These are phyloP conservation scores for Bhutanitis thaidina DNA, from an alignment of 2,888 invertebrate species.

Conservation along the genomic window DNA sequence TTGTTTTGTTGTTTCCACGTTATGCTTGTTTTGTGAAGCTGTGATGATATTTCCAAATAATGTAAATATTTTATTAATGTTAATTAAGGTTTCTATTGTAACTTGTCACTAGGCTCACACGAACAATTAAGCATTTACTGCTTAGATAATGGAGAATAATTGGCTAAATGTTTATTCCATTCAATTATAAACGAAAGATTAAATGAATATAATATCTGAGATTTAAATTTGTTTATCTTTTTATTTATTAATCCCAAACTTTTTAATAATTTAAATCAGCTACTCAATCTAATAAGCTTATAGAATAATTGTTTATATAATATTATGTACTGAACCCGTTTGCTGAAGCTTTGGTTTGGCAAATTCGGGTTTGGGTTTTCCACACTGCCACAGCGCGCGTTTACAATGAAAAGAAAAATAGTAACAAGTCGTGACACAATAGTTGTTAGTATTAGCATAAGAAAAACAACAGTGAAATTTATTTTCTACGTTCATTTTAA, in stretches of 20 bases:
- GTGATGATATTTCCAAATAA: slow-evolving; percentile 79
- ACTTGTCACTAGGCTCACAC: slow-evolving; percentile 73
- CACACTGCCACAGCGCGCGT: no score
- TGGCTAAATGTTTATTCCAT: slow-evolving; percentile 78
- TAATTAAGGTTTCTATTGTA: slow-evolving; percentile 63
- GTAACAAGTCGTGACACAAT: no score
- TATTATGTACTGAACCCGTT: no score
- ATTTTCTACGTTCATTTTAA: no score
- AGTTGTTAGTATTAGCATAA: no score
- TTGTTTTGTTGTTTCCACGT: slow-evolving; percentile 72
- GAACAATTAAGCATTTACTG: slow-evolving; percentile 68
- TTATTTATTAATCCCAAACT: slow-evolving; percentile 35
- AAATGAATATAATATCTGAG: slow-evolving; percentile 67
- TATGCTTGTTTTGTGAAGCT: slow-evolving; percentile 79
- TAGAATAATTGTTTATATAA: no score
- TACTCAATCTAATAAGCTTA: no score
- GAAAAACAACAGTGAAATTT: no score
- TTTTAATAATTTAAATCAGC: no score
- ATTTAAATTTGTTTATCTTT: slow-evolving; percentile 42
- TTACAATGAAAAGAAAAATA: no score
- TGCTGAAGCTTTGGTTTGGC: no score
- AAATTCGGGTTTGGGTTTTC: no score
- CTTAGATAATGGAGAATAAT: slow-evolving; percentile 63
- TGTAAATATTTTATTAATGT: slow-evolving; percentile 76
- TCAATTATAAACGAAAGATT: slow-evolving; percentile 74